Evolutionary conservation across 2,888 invertebrate genomes (phyloP).

Genomic region (Harpalus rubripes): DNA sequence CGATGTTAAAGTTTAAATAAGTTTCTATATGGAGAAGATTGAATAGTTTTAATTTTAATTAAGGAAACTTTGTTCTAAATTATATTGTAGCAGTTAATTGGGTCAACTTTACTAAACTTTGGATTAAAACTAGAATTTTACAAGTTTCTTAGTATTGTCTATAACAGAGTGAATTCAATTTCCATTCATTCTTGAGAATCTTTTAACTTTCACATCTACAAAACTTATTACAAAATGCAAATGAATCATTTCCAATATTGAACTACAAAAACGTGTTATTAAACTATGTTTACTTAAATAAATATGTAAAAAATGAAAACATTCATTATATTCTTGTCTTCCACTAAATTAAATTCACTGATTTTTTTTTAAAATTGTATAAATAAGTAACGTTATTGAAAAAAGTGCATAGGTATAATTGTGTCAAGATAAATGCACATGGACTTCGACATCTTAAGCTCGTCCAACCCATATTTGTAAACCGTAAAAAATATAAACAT

Average conservation of each 20-base stretch:
- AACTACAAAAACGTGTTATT: too few species aligned
- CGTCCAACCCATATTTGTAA: too few species aligned
- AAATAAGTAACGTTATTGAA: too few species aligned
- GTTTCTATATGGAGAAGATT: background rate
- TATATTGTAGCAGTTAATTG: background rate
- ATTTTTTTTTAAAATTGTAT: too few species aligned
- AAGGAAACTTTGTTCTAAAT: constrained; percentile 5
- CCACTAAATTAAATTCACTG: too few species aligned
- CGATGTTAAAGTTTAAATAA: background rate
- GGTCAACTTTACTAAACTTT: constrained; percentile 5
- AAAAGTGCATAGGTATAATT: too few species aligned
- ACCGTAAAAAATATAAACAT: too few species aligned
- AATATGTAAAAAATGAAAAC: too few species aligned
- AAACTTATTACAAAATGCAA: background rate
- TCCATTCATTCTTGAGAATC: background rate
- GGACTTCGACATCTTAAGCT: too few species aligned
- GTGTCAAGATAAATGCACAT: too few species aligned
- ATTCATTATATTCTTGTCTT: too few species aligned
- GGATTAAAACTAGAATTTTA: background rate
- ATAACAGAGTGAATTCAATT: background rate
- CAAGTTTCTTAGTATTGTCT: background rate
- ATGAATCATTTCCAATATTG: background rate
- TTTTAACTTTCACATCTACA: background rate
- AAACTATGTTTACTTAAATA: too few species aligned
- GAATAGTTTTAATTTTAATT: constrained; percentile 7